Evolutionary conservation across 53 echinoderm and acorn worm genomes (phyloP).

Genomic region (Mesocentrotus franciscanus): DNA sequence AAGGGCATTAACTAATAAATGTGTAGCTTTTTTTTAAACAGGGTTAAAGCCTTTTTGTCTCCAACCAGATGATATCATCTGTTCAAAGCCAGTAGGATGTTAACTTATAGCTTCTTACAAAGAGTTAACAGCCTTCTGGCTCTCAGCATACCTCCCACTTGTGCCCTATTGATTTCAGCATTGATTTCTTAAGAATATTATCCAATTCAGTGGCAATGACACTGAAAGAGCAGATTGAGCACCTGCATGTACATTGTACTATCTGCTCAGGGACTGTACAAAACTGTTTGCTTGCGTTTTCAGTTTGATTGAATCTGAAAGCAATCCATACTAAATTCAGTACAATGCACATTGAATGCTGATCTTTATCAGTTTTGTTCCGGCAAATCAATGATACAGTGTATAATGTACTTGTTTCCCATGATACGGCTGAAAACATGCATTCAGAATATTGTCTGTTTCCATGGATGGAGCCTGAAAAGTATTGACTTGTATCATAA

Average conservation of each 20-base stretch:
- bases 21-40: too few species aligned
- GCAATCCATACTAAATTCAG: not conserved
- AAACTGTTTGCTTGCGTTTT: too few species aligned
- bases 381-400: not conserved
- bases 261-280: not conserved
- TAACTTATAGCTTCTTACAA: not conserved
- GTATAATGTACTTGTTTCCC: not conserved
- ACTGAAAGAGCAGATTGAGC: not conserved
- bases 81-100: too few species aligned
- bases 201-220: not conserved
- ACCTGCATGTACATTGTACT: not conserved
- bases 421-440: not conserved
- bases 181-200: not conserved
- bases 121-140: not conserved
- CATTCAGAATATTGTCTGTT: too few species aligned
- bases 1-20: too few species aligned
- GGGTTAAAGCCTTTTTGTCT: too few species aligned
- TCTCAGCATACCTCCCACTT: not conserved
- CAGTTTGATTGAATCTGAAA: slow-evolving; percentile 9
- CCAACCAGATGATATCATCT: too few species aligned
- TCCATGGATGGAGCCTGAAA: too few species aligned
- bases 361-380: not conserved
- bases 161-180: not conserved
- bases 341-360: not conserved
- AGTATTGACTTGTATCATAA: too few species aligned